Evolutionary conservation across 1,140 invertebrate genomes (phyloP).

Genomic region (Caenorhabditis brenneri): DNA sequence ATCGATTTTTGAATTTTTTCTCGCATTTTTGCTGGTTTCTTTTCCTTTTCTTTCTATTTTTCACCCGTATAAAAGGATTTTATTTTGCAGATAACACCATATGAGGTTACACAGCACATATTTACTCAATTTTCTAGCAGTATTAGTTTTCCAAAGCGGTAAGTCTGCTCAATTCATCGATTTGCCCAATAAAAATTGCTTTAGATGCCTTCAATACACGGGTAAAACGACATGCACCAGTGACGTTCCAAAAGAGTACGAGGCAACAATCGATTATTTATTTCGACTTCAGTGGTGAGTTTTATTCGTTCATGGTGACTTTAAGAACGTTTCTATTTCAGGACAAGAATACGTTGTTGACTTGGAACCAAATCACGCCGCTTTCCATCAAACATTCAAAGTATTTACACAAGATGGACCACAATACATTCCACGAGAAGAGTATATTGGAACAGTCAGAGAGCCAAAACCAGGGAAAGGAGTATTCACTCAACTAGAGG

Average conservation of each 20-base stretch:
- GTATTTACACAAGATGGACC: constrained; percentile 7
- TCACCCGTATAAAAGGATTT: not conserved
- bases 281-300: not conserved
- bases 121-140: constrained; percentile 5
- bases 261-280: not conserved
- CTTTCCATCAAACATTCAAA: constrained; percentile 17
- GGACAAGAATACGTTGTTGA: constrained; percentile 2
- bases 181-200: not conserved
- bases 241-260: constrained; percentile 14
- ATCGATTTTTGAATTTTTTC: no score
- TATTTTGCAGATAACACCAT: not conserved
- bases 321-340: not conserved
- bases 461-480: not conserved
- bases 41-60: not conserved
- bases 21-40: not conserved
- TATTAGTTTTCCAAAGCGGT: not conserved
- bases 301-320: no score
- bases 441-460: constrained; percentile 14
- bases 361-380: not conserved
- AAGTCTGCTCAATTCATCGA: not conserved
- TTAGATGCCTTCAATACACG: constrained; percentile 20
- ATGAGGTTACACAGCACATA: not conserved
- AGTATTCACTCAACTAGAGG: not conserved
- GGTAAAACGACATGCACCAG: constrained; percentile 22
- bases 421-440: not conserved